Base-by-base conservation (phyloP, 2,888 invertebrate species). In the Unio pictorum region DNA sequence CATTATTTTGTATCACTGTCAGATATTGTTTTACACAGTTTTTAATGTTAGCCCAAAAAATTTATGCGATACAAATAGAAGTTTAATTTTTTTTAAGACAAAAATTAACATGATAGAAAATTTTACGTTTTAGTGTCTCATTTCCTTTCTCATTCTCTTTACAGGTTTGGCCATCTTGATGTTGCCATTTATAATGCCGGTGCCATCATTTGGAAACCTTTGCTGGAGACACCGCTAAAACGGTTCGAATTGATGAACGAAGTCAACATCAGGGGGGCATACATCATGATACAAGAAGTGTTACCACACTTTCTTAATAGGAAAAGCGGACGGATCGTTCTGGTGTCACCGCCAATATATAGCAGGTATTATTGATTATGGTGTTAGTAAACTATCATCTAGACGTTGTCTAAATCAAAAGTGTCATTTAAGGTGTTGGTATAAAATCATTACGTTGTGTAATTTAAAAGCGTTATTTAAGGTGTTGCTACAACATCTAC, bases 101-200 rank as follows among this genome's bases (percentile, higher is more conserved):
- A 11, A 45, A 45, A 15, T 15, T 45, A 3, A 15, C 15, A 15
- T 45, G 45, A 15, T 15, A 2, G 45, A 45, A 45, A 45, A 45
- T 15, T 45, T 0, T 45, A 45, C 11, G 45, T 15, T 45, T 45
- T 45, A 45, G 45, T 45, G 45, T 45, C 45, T 45, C 45, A 15
- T 15, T 45, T 7, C 23, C 23, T 45, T 45, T 45, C 45, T 45
- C 30, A 45, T 55, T 34, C 18, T 54, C 15, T 66, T 64, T 72
- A 4, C 72, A 81, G 94, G 83, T 91, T 94, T 84, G 94, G 94
- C 63, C 92, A 93, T 60, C 91, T 95, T 78, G 95, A 95, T 88
- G 93, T 94, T 75, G 94, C 95, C 20, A 93, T 95, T 73, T 95
- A 95, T 89, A 95, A 95, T 89, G 95, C 95, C 20, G 95, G 95